Conservation (phyloP, 23 tunicate genomes). For the Diplosoma virens region DNA sequence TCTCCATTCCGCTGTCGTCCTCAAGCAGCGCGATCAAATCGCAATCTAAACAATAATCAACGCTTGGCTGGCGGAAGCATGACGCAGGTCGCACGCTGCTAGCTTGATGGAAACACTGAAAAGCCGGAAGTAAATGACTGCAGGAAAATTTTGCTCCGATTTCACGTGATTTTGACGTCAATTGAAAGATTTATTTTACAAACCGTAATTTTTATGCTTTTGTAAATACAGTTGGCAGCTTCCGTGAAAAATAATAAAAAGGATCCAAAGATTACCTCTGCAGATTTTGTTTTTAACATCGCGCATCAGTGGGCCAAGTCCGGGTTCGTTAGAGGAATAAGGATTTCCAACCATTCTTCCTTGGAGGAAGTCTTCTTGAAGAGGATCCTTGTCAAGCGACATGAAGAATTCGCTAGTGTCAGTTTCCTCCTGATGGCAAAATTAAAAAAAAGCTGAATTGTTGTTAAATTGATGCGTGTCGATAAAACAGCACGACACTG, state of each 20-base stretch:
- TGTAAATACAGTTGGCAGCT: too few species aligned
- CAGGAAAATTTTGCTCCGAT: too few species aligned
- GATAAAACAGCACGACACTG: too few species aligned
- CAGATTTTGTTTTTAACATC: slow-evolving; percentile 98
- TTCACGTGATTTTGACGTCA: too few species aligned
- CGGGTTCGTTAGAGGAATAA: slow-evolving; percentile 75
- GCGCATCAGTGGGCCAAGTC: slow-evolving; percentile 90
- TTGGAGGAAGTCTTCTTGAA: slow-evolving; percentile 96
- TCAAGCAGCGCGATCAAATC: slow-evolving; percentile 95
- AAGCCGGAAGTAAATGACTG: too few species aligned
- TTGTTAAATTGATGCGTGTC: too few species aligned
- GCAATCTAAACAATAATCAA: slow-evolving; percentile 58
- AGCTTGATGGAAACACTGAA: too few species aligned
- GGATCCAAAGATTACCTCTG: slow-evolving; percentile 40
- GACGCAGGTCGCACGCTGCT: too few species aligned
- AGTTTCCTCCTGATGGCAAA: slow-evolving; percentile 78
- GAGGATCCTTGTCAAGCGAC: slow-evolving; percentile 92
- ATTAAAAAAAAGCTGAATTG: too few species aligned
- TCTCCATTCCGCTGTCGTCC: slow-evolving; percentile 98
- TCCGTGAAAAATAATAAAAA: not conserved
- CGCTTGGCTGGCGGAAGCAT: too few species aligned
- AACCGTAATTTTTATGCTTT: too few species aligned
- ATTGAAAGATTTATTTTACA: too few species aligned
- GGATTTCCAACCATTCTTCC: slow-evolving; percentile 99
- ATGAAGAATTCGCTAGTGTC: slow-evolving; percentile 94